These are phyloP conservation scores for Phacellophora camtschatica DNA, from an alignment of 30 jellyfish, hydroid and myxozoan species.

Conservation along the genomic window DNA sequence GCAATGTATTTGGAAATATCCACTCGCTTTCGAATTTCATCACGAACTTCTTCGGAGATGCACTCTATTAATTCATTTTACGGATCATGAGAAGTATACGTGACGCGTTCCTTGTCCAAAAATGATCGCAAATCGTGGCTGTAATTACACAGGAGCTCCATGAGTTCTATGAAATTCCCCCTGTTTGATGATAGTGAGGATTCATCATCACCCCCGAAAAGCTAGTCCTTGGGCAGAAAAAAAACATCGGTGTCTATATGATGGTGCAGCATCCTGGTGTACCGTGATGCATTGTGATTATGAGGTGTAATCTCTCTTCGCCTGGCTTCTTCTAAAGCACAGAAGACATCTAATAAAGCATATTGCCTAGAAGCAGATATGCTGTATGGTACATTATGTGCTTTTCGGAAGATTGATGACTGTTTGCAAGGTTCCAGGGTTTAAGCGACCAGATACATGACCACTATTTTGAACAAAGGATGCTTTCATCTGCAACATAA, in stretches of 20 bases:
- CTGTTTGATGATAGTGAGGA: slow-evolving; percentile 12
- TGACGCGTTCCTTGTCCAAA: slow-evolving; percentile 46
- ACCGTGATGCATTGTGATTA: slow-evolving; percentile 51
- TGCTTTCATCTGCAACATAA: too few relatives aligned
- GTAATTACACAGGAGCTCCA: slow-evolving; percentile 38
- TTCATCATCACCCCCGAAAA: too few relatives aligned
- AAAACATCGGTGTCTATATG: too few relatives aligned
- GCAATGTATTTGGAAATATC: too few relatives aligned
- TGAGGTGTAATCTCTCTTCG: slow-evolving; percentile 38
- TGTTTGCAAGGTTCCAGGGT: slow-evolving; percentile 42
- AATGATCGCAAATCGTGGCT: slow-evolving; percentile 63
- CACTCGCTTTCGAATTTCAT: too few relatives aligned
- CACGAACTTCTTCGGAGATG: too few relatives aligned
- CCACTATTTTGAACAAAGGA: slow-evolving; percentile 30
- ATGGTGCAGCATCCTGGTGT: too few relatives aligned
- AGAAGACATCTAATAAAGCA: slow-evolving; percentile 42
- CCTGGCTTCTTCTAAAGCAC: slow-evolving; percentile 59
- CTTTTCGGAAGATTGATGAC: slow-evolving; percentile 56
- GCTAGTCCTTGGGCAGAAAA: too few relatives aligned
- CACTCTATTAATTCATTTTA: too few relatives aligned
- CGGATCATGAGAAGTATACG: slow-evolving; percentile 37
- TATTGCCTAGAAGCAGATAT: slow-evolving; percentile 35
- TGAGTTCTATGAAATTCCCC: slow-evolving; percentile 49
- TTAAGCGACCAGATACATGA: slow-evolving; percentile 28
- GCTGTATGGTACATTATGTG: slow-evolving; percentile 37